Conservation (phyloP, 1,140 invertebrate species). For the Drosophila insularis region DNA sequence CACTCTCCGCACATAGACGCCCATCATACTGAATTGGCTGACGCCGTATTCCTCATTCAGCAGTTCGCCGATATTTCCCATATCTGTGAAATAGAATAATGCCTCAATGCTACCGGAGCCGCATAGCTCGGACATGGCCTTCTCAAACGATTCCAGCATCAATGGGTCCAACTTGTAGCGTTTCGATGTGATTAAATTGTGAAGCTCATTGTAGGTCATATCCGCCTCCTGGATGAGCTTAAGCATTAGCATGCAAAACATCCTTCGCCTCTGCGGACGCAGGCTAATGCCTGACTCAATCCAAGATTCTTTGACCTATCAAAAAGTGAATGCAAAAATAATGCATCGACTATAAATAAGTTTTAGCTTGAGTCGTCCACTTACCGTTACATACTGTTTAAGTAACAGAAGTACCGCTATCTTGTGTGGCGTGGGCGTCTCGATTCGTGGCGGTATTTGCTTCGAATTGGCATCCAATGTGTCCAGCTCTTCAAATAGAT, state of each 20-base stretch:
- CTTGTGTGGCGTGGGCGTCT: slow-evolving; percentile 76
- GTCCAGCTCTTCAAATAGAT: slow-evolving; percentile 75
- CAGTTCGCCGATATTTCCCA: slow-evolving; percentile 79
- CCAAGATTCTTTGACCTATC: slow-evolving; percentile 64
- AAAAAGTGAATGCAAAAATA: not conserved
- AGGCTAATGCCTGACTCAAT: slow-evolving; percentile 59
- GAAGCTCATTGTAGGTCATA: slow-evolving; percentile 85
- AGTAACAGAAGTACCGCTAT: slow-evolving; percentile 72
- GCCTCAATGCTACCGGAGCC: slow-evolving; percentile 84
- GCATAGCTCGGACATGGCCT: slow-evolving; percentile 84
- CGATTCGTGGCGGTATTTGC: slow-evolving; percentile 57
- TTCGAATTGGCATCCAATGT: slow-evolving; percentile 69
- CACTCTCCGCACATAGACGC: slow-evolving; percentile 91
- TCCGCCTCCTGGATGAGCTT: slow-evolving; percentile 88
- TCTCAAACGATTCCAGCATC: slow-evolving; percentile 84
- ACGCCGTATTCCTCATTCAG: slow-evolving; percentile 75
- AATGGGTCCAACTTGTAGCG: slow-evolving; percentile 84
- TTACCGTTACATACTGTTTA: slow-evolving; percentile 77
- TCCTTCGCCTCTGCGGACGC: slow-evolving; percentile 75
- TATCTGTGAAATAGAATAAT: slow-evolving; percentile 87
- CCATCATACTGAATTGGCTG: slow-evolving; percentile 84
- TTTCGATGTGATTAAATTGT: slow-evolving; percentile 84
- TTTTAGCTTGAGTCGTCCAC: not conserved
- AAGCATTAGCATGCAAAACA: slow-evolving; percentile 86
- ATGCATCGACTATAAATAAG: not conserved